Base-by-base conservation (phyloP, 2,888 invertebrate genomes). In the Nezara viridula region DNA sequence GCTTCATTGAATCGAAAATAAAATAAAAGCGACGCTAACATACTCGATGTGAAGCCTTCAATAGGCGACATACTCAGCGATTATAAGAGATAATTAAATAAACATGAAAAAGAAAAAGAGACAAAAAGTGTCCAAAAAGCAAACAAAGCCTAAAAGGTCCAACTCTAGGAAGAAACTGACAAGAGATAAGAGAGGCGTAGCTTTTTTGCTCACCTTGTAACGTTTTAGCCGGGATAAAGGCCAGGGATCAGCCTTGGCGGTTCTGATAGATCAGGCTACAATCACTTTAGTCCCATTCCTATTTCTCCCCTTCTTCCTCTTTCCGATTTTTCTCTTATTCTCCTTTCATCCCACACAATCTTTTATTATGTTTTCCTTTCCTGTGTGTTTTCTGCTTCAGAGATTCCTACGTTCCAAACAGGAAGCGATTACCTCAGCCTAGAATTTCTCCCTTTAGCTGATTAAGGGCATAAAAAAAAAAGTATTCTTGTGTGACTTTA, bases 181-280 rank as follows among this genome's bases (percentile, higher is more conserved):
- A 10, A 44, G n/a, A 81, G 81, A 44, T 44, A 81, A n/a, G 40
- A 24, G 81, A 81, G 81, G 81, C 81, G 81, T 81, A 40, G 81
- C 81, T 81, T 81, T 81, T 81, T 81, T 81, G 44, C 44, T 81
- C 81, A 81, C 81, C 81, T 81, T 81, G 81, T 81, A 81, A 81
- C 81, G 81, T 81, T 81, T 81, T 81, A 81, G 81, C 81, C 81
- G 44, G 81, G 44, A 81, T 81, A 81, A 81, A 81, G 81, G 81
- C 44, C 44, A 81, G 44, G 81, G 81, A 81, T 81, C 44, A 81
- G 81, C 81, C 81, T 81, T 81, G 81, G n/a, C 44, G 81, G n/a
- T 81, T 14, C 81, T 81, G 44, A 81, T 81, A 81, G 81, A 81
- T 81, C 81, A 47, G 81, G 44, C 81, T 81, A 81, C 81, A 81